Conservation (phyloP, 2,888 invertebrate species). For the Leptura quadrifasciata region DNA sequence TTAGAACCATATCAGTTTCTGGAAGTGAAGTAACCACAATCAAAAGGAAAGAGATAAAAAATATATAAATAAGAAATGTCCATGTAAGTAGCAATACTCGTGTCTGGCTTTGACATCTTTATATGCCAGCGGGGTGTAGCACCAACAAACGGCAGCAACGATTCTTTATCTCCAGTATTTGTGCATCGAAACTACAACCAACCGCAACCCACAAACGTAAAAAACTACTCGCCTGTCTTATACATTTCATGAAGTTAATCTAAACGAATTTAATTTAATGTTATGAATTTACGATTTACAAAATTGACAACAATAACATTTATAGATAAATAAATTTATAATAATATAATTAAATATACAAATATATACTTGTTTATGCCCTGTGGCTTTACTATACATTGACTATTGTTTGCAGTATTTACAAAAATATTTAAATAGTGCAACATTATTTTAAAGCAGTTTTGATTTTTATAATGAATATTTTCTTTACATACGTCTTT, state of each 20-base stretch:
- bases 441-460: no score
- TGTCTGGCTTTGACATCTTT: slow-evolving; percentile 59
- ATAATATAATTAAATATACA: no score
- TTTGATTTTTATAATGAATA: no score
- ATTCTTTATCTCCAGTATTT: slow-evolving; percentile 58
- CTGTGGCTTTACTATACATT: no score
- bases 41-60: slow-evolving; percentile 39
- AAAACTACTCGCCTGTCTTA: slow-evolving; percentile 45
- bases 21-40: slow-evolving; percentile 36
- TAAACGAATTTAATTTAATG: slow-evolving; percentile 2
- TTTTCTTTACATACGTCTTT: no score
- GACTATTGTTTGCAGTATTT: no score
- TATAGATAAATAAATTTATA: no score
- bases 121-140: slow-evolving; percentile 59
- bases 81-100: slow-evolving; percentile 40
- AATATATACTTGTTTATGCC: no score
- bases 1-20: slow-evolving; percentile 23
- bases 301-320: no score
- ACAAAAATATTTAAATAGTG: no score
- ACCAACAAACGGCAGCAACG: slow-evolving; percentile 57
- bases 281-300: no score
- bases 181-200: slow-evolving; percentile 52
- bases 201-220: slow-evolving; percentile 42
- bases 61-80: slow-evolving; percentile 41
- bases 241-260: slow-evolving; percentile 24